Conservation (phyloP, 2,888 invertebrate genomes). For the Ennomos quercinarius region DNA sequence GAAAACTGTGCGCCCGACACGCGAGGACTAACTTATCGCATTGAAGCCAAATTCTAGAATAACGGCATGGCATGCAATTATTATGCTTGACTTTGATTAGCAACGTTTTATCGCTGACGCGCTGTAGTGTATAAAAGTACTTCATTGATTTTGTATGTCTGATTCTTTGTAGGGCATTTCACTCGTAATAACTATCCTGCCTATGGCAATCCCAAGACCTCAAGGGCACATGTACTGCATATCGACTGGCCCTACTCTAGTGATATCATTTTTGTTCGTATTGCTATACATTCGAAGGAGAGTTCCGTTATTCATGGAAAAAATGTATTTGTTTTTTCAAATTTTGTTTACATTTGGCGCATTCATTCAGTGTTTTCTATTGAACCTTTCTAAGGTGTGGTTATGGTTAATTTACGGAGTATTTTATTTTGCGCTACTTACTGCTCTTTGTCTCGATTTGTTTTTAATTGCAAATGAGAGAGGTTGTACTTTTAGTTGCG, state of each 20-base stretch:
- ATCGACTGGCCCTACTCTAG: slow-evolving; percentile 74
- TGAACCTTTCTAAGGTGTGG: slow-evolving; percentile 73
- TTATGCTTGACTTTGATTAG: too few relatives aligned
- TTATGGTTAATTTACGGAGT: slow-evolving; percentile 76
- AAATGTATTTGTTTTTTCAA: slow-evolving; percentile 82
- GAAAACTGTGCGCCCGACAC: too few relatives aligned
- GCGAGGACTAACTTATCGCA: too few relatives aligned
- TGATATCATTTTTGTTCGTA: slow-evolving; percentile 74
- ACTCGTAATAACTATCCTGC: slow-evolving; percentile 65
- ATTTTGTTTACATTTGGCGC: slow-evolving; percentile 80
- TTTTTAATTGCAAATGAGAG: slow-evolving; percentile 79
- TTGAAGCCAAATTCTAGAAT: too few relatives aligned
- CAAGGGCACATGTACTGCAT: slow-evolving; percentile 81
- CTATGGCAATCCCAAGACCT: slow-evolving; percentile 63
- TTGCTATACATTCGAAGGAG: slow-evolving; percentile 72
- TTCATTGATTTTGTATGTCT: slow-evolving; percentile 34
- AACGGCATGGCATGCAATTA: too few relatives aligned
- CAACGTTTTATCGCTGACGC: too few relatives aligned
- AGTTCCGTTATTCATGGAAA: slow-evolving; percentile 80
- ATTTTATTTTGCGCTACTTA: slow-evolving; percentile 72
- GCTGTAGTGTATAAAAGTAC: not conserved
- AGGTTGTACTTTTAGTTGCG: slow-evolving; percentile 81
- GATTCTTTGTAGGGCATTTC: slow-evolving; percentile 70
- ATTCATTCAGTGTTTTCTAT: slow-evolving; percentile 76
- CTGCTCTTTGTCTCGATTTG: slow-evolving; percentile 70